Evolutionary conservation across 2,113 vertebrate species (phyloP), one percentile per base, ranked within the genome.

Genomic region (Piprites chloris): DNA sequence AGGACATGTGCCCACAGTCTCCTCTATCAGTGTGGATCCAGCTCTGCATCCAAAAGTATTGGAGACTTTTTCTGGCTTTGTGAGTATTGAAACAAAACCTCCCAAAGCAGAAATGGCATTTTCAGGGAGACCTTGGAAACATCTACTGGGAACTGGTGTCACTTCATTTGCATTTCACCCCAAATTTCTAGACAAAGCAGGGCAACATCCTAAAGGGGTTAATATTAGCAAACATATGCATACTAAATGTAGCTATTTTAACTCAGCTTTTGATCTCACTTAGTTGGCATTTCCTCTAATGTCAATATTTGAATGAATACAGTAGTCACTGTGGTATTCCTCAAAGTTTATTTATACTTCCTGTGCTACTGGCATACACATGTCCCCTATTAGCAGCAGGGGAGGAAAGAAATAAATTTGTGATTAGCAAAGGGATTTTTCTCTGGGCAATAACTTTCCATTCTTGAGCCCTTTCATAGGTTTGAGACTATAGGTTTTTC

Each of bases 381-480:
- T 74, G 17, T 42, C 71, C 73, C 50, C 53, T 73, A 28, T n/a
- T 39, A 85, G 49, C 33, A 50, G 55, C 42, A 95, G 78, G 91
- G 35, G 37, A 83, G 58, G 39, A 91, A 72, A 50, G 28, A 88
- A 73, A 93, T 75, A 33, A 39, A 28, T 56, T 67, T 67, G 35
- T 53, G 28, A 91, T 17, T n/a, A 59, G n/a, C 18, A 89, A 84
- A 79, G 42, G 76, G 42, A 47, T 44, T 89, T 95, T 85, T 82
- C 55, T 62, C 84, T 94, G 82, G 44, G 39, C 32, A 33, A 28
- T 32, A 90, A 59, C 78, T 87, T 92, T 82, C 71, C 79, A 85
- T 92, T 94, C 92, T 90, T 68, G 80, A 94, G 56, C 22, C 77
- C 37, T 97, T 96, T 72, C 32, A 83, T 65, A 82, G 78, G 71